A percentile compares a stretch with the other conserved stretches of the same genome.
phyloP scores from a whole-genome alignment of 2,113 vertebrate genomes.

The Oreochromis aureus region DNA sequence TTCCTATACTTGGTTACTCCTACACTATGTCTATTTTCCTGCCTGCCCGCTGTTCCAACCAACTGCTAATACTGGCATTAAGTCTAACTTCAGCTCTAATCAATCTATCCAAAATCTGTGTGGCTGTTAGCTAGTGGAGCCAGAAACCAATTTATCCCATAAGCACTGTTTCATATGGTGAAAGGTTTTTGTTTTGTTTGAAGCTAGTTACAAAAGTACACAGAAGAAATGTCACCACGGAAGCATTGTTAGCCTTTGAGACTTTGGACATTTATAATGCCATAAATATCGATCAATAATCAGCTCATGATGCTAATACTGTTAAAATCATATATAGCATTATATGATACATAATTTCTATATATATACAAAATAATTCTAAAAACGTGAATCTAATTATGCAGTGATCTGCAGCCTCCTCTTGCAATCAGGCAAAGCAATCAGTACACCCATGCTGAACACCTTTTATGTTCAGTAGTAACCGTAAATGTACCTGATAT shows the following conservation, averaged over 20 bases:
- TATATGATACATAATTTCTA: background rate
- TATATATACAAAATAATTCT: background rate
- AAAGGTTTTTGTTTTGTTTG: background rate
- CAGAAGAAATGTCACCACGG: background rate
- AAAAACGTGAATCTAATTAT: background rate
- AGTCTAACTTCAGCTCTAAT: background rate
- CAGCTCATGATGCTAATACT: background rate
- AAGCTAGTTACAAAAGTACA: background rate
- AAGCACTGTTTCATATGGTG: background rate
- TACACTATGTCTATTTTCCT: conserved; percentile 21
- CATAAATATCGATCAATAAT: background rate
- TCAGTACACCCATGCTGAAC: background rate
- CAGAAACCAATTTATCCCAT: background rate
- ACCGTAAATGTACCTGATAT: conserved; percentile 12
- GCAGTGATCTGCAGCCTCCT: background rate
- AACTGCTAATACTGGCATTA: background rate
- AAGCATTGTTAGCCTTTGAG: background rate
- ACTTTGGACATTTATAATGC: background rate
- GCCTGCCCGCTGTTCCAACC: background rate
- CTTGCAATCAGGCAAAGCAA: background rate
- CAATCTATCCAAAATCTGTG: background rate
- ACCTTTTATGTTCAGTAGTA: conserved; percentile 26
- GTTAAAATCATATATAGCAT: background rate
- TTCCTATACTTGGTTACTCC: conserved; percentile 20
- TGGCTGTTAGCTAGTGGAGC: background rate